Percentiles rank a stretch among this genome's conserved stretches.
Conservation (phyloP, 2,888 invertebrate species). For the Copidosoma aretas region DNA sequence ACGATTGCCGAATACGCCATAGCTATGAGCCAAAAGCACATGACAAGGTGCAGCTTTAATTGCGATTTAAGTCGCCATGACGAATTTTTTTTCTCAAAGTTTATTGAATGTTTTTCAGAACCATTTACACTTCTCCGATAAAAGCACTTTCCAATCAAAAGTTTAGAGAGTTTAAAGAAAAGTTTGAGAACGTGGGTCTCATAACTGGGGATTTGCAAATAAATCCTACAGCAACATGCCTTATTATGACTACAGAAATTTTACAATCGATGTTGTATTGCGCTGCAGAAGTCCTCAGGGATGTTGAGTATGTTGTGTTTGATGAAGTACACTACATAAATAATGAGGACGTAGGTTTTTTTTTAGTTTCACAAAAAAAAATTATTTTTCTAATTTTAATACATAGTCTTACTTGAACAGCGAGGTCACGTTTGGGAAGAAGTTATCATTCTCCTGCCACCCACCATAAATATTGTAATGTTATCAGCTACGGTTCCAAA, state of each 20-base stretch:
- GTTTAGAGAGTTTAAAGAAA: constrained; percentile 93
- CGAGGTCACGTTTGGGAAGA: constrained; percentile 99
- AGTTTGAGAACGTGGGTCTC: constrained; percentile 91
- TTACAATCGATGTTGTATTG: constrained; percentile 95
- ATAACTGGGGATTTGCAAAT: constrained; percentile 96
- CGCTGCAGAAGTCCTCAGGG: constrained; percentile 91
- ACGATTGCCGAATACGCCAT: constrained; percentile 99
- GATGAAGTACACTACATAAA: constrained; percentile 99
- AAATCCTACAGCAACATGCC: constrained; percentile 89
- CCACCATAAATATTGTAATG: constrained; percentile 95
- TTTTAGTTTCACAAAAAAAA: constrained; percentile 7
- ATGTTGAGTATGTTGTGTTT: constrained; percentile 98
- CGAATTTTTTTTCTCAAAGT: constrained; percentile 18
- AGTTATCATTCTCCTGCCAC: constrained; percentile 92
- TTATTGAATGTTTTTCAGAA: constrained; percentile 62
- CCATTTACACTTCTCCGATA: constrained; percentile 98
- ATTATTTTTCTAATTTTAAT: background rate
- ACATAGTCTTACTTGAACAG: constrained; percentile 59
- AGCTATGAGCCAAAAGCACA: constrained; percentile 89
- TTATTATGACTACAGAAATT: constrained; percentile 99
- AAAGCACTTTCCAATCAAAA: constrained; percentile 99
- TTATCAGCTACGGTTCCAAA: constrained; percentile 98
- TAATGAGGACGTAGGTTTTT: constrained; percentile 78
- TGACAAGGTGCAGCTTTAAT: constrained; percentile 72
- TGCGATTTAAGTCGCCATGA: constrained; percentile 15